A percentile compares a stretch with the other conserved stretches of the same genome.
phyloP scores from a whole-genome alignment of 2,888 invertebrate genomes.

The Flexamia atlantica region DNA sequence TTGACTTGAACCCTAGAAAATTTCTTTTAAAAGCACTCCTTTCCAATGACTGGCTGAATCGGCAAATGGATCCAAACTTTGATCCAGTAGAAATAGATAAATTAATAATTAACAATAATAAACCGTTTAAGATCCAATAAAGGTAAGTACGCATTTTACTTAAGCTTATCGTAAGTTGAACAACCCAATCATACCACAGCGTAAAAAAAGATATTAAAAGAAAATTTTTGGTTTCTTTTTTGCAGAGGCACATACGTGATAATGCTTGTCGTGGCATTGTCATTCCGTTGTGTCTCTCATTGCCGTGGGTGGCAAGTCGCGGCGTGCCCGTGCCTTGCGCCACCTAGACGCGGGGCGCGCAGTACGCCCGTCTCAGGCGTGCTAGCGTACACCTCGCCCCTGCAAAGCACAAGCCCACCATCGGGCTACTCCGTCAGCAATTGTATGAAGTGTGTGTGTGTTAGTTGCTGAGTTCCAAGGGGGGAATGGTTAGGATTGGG shows the following conservation, averaged over 20 bases:
- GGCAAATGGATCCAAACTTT: slow-evolving; percentile 25
- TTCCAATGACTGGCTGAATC: not conserved
- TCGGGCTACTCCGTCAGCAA: not conserved
- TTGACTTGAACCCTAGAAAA: not conserved
- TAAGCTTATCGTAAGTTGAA: not conserved
- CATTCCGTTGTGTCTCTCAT: slow-evolving; percentile 57
- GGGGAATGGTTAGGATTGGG: not conserved
- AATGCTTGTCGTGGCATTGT: slow-evolving; percentile 66
- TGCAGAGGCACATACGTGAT: slow-evolving; percentile 70
- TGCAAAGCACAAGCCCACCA: not conserved
- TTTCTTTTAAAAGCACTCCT: too few species aligned
- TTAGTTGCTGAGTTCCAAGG: not conserved
- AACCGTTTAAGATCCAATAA: not conserved
- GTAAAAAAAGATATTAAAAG: slow-evolving; percentile 59
- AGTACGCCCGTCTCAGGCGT: slow-evolving; percentile 55
- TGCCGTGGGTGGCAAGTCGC: slow-evolving; percentile 57
- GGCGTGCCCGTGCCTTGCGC: slow-evolving; percentile 12
- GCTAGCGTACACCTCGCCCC: slow-evolving; percentile 6
- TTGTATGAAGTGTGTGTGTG: not conserved
- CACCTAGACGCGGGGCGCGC: slow-evolving; percentile 43
- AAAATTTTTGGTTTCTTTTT: slow-evolving; percentile 65
- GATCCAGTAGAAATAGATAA: too few species aligned
- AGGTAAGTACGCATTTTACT: not conserved
- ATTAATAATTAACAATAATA: not conserved
- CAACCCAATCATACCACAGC: not conserved